Base-by-base conservation (phyloP, 2,113 vertebrate genomes). In the Piaya cayana region DNA sequence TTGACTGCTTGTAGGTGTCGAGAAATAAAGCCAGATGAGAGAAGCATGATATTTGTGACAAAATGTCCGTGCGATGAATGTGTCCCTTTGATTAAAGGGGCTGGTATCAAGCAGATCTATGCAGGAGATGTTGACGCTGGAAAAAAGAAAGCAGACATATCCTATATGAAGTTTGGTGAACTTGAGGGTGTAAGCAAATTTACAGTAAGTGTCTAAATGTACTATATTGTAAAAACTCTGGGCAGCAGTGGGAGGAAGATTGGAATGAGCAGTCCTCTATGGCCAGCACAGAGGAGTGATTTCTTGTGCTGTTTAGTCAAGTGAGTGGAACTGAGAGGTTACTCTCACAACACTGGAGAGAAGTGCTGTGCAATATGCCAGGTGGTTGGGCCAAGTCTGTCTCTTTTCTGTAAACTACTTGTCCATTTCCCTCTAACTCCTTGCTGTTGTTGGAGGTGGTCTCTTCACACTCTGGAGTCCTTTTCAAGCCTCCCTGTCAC, bases 31-130 rank as follows among this genome's bases (percentile, higher is more conserved):
- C 97, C 98, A 4, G 98, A 98, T 18, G 99, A 99, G 86, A 96
- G 97, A 96, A 98, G 98, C 75, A 98, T 99, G 98, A 97, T 99
- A 97, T 99, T 99, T 97, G 99, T 99, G 21, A 99, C 99, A 0
- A 99, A 99, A 75, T 99, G 99, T 88, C 99, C 99, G 0, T 99
- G 99, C 93, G 99, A 99, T 37, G 99, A 99, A 95, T 99, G 99
- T 68, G 97, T 99, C 26, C 99, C 99, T 92, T 98, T 99, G 97
- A 99, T 99, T 90, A 97, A 98, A 96, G 99, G 98, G 27, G 98
- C 99, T 23, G 99, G 99, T 45, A 98, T 99, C 97, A 99, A 99
- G 55, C 98, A 99, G 91, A 98, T 99, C 94, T 99, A 99, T 97
- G 98, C 99, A 60, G 98, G 98, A 10, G 99, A 99, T 94, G 97